Evolutionary conservation across 2,888 invertebrate species (phyloP), one percentile per base, ranked within the genome.

Genomic region (Odontocerum albicorne): DNA sequence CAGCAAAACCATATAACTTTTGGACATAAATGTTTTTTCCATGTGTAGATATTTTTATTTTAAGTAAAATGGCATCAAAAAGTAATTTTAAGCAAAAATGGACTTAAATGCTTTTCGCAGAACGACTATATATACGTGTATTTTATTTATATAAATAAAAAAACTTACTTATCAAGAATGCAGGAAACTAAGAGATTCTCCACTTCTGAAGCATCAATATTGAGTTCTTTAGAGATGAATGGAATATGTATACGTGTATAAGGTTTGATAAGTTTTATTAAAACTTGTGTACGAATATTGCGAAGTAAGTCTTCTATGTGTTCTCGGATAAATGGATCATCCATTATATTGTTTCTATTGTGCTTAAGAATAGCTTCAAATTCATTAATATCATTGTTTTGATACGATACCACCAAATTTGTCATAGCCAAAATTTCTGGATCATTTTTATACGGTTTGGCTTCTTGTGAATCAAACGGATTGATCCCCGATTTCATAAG

Each of bases 341-440:
- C 96, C 98, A 99, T 99, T 59, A 99, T 97, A 69, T 95, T 96
- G 70, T 91, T 86, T 69, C 90, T 81, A 75, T 98, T 96, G 67
- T 90, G 90, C 67, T 93, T 91, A 57, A 99, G 77, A 66, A 99
- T 99, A 62, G 90, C 86, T 75, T 99, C 98, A 75, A 99, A 99
- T 66, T 96, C 96, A 70, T 92, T 94, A 60, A 98, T 98, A 71
- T 98, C 97, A 73, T 98, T 96, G 72, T 96, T 96, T 73, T 98
- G 97, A 74, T 97, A 98, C 12, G 96, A 92, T 70, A 86, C 90
- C 52, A 99, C 98, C 65, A 99, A 81, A 76, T 98, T 96, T 4
- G 98, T 99, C 97, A 99, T 98, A 12, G 98, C 98, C 63, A 98
- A 80, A 65, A 99, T 98, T 76, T 99, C 98, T 0, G 97, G 96